phyloP scores from a whole-genome alignment of 2,797 vertebrate genomes.

The Callimico goeldii region DNA sequence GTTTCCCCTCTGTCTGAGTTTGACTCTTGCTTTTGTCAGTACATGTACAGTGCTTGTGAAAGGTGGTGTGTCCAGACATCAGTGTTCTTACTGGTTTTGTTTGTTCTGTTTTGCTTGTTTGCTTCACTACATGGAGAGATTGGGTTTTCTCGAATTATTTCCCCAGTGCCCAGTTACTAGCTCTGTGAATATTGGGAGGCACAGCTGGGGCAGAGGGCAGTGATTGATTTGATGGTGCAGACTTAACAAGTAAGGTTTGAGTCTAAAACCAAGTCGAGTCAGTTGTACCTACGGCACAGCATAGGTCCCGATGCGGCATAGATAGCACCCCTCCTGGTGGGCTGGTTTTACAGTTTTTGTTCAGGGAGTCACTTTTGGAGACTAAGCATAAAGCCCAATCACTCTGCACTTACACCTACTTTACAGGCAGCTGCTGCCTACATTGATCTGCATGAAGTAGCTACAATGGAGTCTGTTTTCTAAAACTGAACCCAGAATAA shows the following conservation, averaged over 20 bases:
- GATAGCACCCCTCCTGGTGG: background rate
- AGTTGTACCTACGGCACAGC: background rate
- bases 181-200: background rate
- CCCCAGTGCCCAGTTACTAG: background rate
- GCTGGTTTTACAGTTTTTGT: background rate
- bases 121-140: background rate
- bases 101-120: background rate
- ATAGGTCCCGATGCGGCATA: background rate
- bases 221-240: background rate
- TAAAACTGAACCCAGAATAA: background rate
- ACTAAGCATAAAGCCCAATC: background rate
- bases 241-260: background rate
- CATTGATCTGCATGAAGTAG: background rate
- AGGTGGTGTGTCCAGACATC: background rate
- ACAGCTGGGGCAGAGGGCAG: background rate
- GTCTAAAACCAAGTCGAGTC: background rate
- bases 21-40: background rate
- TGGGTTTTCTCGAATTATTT: background rate
- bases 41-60: background rate
- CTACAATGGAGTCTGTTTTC: background rate
- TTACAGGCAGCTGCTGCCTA: background rate
- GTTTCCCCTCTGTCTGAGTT: background rate
- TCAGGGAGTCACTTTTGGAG: background rate
- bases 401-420: background rate
- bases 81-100: background rate